Evolutionary conservation across 2,888 invertebrate genomes (phyloP).

Genomic region (Brachylomia viminalis): DNA sequence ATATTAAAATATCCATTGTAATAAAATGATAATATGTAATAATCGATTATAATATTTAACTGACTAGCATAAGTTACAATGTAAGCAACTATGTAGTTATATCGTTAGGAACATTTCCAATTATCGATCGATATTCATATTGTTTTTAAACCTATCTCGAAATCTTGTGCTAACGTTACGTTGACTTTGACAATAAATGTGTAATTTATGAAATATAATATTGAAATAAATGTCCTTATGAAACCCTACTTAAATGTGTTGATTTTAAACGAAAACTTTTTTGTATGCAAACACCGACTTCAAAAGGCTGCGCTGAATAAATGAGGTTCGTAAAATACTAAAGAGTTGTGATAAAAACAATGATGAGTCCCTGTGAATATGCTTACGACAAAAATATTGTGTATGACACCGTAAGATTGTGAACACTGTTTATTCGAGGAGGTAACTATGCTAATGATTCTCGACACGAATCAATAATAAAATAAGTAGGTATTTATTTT

Average conservation of each 20-base stretch:
- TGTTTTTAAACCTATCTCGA: slow-evolving; percentile 73
- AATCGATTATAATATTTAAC: slow-evolving; percentile 69
- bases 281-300: slow-evolving; percentile 31
- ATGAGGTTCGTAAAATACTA: slow-evolving; percentile 16
- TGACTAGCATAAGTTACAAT: slow-evolving; percentile 68
- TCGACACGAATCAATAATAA: too few species aligned
- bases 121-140: slow-evolving; percentile 68
- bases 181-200: slow-evolving; percentile 91
- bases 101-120: slow-evolving; percentile 71
- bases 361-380: background rate
- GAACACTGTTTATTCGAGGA: too few species aligned
- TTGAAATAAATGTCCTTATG: slow-evolving; percentile 85
- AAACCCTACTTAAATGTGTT: slow-evolving; percentile 67
- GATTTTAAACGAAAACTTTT: slow-evolving; percentile 40
- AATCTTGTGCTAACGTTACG: slow-evolving; percentile 86
- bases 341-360: slow-evolving; percentile 25
- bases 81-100: slow-evolving; percentile 65
- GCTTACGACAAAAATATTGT: slow-evolving; percentile 4
- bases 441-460: too few species aligned
- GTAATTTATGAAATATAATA: slow-evolving; percentile 85
- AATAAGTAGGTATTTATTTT: too few species aligned
- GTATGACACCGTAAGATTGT: too few species aligned
- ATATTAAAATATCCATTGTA: slow-evolving; percentile 47
- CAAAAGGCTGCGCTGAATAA: slow-evolving; percentile 38
- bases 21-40: slow-evolving; percentile 54